Evolutionary conservation across 2,797 vertebrate genomes (phyloP), one percentile per base, ranked within the genome.

Genomic region (Chrysocyon brachyurus): DNA sequence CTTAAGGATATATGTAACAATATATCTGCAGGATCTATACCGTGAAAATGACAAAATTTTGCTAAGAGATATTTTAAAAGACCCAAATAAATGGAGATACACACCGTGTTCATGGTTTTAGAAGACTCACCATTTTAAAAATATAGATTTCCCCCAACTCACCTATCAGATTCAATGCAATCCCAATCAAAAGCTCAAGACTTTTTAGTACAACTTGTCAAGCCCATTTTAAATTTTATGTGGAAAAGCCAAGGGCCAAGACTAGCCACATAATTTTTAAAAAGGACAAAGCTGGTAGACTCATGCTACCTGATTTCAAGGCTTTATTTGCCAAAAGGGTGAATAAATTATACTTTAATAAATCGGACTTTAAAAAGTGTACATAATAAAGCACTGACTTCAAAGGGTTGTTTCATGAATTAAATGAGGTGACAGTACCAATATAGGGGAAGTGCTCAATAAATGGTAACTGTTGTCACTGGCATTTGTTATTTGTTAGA

Each of bases 281-380:
- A 79, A 82, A 56, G n/a, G 46, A 12, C 56, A 31, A 90, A 85
- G 46, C 85, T 90, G 11, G 11, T 78, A 26, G 26, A 85, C 63
- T 70, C 40, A 46, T 3, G 3, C 15, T n/a, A 54, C 28, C 21
- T 85, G 40, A 90, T 85, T 85, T 93, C 59, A 85, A 89, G 40
- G 21, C 31, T 90, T 79, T 46, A 79, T 63, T 96, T 40, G n/a
- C 46, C 79, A 49, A 72, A 59, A 77, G 59, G 1, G n/a, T 28
- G 92, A 96, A 77, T 88, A 59, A 78, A 26, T 70, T 84, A 70
- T 46, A 84, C 4, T n/a, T 89, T 78, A 84, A 78, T 54, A 92
- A 61, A 78, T 61, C 2, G 63, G 24, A 92, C 72, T 78, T 84
- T 89, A 0, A 54, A 63, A 89, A 90, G 70, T 63, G 56, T 28